phyloP scores from a whole-genome alignment of 2,888 invertebrate genomes.

The Lutraria lutraria region DNA sequence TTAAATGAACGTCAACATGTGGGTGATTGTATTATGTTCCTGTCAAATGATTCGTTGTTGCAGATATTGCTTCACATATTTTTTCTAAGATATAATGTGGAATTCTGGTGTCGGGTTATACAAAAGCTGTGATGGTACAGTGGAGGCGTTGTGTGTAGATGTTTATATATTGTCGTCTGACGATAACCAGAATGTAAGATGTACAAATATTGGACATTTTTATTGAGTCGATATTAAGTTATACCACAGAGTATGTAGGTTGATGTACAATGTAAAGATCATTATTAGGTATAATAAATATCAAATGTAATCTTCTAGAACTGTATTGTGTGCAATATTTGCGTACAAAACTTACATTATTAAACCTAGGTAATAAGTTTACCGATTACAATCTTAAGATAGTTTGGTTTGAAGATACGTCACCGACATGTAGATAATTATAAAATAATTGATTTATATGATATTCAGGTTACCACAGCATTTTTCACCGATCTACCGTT shows the following conservation, averaged over 20 bases:
- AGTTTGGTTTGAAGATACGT: too few species aligned
- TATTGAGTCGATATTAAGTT: neutral
- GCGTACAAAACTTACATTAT: too few species aligned
- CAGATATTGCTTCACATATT: neutral
- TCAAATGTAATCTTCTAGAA: neutral
- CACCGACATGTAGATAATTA: too few species aligned
- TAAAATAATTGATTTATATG: too few species aligned
- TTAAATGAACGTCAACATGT: neutral
- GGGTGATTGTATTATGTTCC: neutral
- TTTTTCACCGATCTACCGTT: too few species aligned
- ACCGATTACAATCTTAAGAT: too few species aligned
- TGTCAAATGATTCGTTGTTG: neutral
- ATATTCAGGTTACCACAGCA: too few species aligned
- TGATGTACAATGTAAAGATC: neutral
- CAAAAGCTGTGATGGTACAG: neutral
- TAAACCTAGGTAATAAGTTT: too few species aligned
- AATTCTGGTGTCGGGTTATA: neutral
- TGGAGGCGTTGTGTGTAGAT: neutral
- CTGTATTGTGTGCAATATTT: too few species aligned
- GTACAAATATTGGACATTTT: neutral
- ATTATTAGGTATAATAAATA: neutral
- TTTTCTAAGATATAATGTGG: neutral
- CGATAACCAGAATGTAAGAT: neutral
- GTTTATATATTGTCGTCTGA: neutral
- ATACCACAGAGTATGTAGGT: neutral